phyloP scores from a whole-genome alignment of 2,888 invertebrate species.

The Ectobius pallidus region DNA sequence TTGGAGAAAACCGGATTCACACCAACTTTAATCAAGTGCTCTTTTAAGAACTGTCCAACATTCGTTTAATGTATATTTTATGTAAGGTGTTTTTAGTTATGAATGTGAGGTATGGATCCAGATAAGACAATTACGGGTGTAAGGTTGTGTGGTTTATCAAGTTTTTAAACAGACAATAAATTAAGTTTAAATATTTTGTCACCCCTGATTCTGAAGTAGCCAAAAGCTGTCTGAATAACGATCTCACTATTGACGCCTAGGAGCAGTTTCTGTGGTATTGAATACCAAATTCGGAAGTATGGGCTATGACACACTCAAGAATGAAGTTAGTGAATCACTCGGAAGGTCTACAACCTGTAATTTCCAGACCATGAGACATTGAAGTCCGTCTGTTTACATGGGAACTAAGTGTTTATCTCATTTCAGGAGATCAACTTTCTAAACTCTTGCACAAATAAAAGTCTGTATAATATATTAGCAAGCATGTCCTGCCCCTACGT shows the following conservation, averaged over 20 bases:
- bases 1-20: too few relatives aligned
- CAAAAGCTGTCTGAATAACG: too few relatives aligned
- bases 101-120: too few relatives aligned
- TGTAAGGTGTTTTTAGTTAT: too few relatives aligned
- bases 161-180: too few relatives aligned
- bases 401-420: neutral
- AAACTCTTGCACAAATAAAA: neutral
- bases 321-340: conserved; percentile 6
- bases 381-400: neutral
- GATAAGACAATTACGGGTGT: too few relatives aligned
- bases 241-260: neutral
- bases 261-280: neutral
- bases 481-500: neutral
- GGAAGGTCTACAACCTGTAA: neutral
- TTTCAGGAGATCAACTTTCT: neutral
- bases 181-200: too few relatives aligned
- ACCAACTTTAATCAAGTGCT: too few relatives aligned
- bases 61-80: too few relatives aligned
- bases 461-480: neutral
- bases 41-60: too few relatives aligned
- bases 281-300: neutral
- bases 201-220: too few relatives aligned
- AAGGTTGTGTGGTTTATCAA: too few relatives aligned
- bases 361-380: neutral
- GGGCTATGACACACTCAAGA: conserved; percentile 2